Conservation (phyloP, 2,888 invertebrate species). For the Celastrina argiolus region DNA sequence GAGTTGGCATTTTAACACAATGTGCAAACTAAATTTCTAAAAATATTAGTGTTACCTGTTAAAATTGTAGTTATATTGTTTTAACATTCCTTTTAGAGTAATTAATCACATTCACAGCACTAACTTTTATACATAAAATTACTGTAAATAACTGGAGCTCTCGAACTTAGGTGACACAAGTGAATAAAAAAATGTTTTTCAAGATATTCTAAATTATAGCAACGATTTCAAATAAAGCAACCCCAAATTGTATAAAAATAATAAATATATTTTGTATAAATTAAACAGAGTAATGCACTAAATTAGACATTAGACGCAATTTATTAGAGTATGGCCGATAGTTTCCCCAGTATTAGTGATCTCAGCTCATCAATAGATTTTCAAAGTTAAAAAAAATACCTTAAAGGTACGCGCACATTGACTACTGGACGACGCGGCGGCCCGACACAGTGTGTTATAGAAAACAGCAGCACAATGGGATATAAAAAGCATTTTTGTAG, state of each 20-base stretch:
- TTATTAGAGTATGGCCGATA: conserved; percentile 10
- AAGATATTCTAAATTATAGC: conserved; percentile 12
- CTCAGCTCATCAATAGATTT: conserved; percentile 10
- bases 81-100: conserved; percentile 20
- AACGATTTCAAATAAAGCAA: background rate
- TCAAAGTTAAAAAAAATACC: background rate
- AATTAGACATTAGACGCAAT: conserved; percentile 10
- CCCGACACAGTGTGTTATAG: no score
- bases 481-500: no score
- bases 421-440: no score
- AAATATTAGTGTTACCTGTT: background rate
- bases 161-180: background rate
- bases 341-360: conserved; percentile 18
- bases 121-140: conserved; percentile 12
- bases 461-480: no score
- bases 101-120: conserved; percentile 9
- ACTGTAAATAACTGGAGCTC: conserved; percentile 11
- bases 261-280: conserved; percentile 20
- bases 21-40: conserved; percentile 7
- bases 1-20: conserved; percentile 7
- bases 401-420: no score
- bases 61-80: conserved; percentile 17
- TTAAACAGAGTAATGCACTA: conserved; percentile 14
- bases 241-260: conserved; percentile 14
- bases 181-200: background rate